Evolutionary conservation across 2,888 invertebrate genomes (phyloP), one percentile per base, ranked within the genome.

Genomic region (Sinotaia quadrata): DNA sequence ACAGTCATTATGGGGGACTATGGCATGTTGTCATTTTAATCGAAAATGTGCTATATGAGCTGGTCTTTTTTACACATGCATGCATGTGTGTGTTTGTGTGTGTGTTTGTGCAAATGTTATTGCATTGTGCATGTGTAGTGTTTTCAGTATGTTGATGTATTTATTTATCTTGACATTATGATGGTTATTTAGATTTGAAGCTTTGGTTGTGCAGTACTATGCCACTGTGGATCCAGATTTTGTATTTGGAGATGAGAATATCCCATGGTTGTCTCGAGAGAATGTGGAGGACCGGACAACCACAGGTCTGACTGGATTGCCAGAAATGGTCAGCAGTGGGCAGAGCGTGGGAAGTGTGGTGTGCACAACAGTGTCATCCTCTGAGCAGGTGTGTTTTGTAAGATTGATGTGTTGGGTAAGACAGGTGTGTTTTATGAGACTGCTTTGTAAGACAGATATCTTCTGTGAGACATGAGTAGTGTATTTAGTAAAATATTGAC

Each of bases 281-380:
- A 82, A 87, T 75, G 85, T 87, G 8, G 85, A 85, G 71, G 84
- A 85, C 66, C 71, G 82, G 37, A 70, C 78, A 51, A 82, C 82
- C 63, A 78, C 80, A 21, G 81, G 81, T 31, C 74, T 82, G 18
- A 81, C 82, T 36, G 84, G 84, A 21, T 69, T 85, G 59, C 84
- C 85, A 7, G 86, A 86, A 72, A 88, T 89, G 84, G 82, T 66
- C 94, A 96, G 85, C 69, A 95, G 95, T 87, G 98, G 98, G 0
- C 96, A 97, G 83, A 95, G 97, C 76, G 98, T 98, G 18, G 98
- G 98, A 21, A 98, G 97, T 0, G 97, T 98, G 65, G 96, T 98
- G 61, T 95, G 95, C 94, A 0, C 96, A 24, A 71, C 68, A 10
- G 63, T 71, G 2, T 60, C 69, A 15, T 56, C 63, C 49, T 56